Percentiles rank a stretch among this genome's conserved stretches.
phyloP scores from a whole-genome alignment of 2,888 invertebrate genomes.

The Drosophila anomalata region DNA sequence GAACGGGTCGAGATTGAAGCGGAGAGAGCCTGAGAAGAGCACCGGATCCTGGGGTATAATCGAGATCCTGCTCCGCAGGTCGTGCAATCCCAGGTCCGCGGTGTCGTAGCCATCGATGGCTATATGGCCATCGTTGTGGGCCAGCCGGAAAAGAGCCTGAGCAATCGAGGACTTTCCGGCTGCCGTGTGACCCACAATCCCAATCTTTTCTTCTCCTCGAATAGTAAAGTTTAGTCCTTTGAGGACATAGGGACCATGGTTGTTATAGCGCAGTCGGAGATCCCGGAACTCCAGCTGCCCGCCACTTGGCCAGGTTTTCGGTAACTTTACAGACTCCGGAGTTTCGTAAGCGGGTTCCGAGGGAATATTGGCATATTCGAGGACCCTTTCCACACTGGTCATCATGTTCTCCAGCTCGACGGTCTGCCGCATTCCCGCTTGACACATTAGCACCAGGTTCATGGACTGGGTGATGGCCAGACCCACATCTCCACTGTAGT shows the following conservation, averaged over 20 bases:
- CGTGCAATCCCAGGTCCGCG: conserved; percentile 88
- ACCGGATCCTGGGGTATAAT: conserved; percentile 97
- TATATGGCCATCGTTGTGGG: conserved; percentile 91
- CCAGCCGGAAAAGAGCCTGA: conserved; percentile 92
- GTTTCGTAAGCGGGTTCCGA: conserved; percentile 86
- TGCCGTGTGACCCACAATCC: conserved; percentile 94
- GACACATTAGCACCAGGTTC: conserved; percentile 89
- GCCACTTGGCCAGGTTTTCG: conserved; percentile 88
- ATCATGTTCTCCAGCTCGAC: conserved; percentile 92
- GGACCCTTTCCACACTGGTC: conserved; percentile 92
- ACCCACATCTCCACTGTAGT: conserved; percentile 87
- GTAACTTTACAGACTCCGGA: conserved; percentile 77
- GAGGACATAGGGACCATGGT: conserved; percentile 88
- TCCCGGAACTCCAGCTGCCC: conserved; percentile 88
- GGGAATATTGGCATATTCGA: conserved; percentile 90
- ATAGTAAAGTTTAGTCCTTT: conserved; percentile 89
- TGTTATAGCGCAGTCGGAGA: conserved; percentile 88
- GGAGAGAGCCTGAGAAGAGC: conserved; percentile 92
- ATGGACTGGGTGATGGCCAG: conserved; percentile 90
- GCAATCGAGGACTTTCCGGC: conserved; percentile 94
- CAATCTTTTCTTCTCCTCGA: conserved; percentile 86
- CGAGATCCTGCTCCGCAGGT: conserved; percentile 91
- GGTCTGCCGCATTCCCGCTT: conserved; percentile 94
- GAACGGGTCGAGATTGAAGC: conserved; percentile 94
- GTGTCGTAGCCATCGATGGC: conserved; percentile 90